Evolutionary conservation across 2,797 vertebrate genomes (phyloP).

Genomic region (Nyctibius grandis): DNA sequence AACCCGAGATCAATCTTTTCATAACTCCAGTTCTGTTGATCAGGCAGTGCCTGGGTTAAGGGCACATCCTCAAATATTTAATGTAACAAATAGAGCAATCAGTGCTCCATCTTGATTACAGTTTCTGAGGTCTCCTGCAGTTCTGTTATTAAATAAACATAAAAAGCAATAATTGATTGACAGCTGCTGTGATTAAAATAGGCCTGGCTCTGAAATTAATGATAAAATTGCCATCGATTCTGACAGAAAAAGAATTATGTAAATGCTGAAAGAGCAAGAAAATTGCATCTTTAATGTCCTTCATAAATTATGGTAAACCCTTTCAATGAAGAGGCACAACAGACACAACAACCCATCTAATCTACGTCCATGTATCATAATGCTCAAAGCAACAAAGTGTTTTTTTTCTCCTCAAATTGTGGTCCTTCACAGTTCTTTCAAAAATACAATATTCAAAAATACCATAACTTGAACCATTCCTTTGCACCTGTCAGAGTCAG

Average conservation of each 20-base stretch:
- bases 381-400: not conserved
- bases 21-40: not conserved
- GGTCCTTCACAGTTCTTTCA: not conserved
- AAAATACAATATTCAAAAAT: not conserved
- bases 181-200: conserved; percentile 14
- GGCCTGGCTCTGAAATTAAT: not conserved
- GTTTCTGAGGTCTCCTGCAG: conserved; percentile 2
- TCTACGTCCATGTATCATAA: not conserved
- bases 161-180: conserved; percentile 8
- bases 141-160: conserved; percentile 53
- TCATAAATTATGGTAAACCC: not conserved
- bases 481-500: not conserved
- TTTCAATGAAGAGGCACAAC: not conserved
- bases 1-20: not conserved
- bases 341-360: not conserved
- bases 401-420: not conserved
- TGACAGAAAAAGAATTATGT: not conserved
- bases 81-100: not conserved
- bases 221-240: not conserved
- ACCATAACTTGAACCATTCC: not conserved
- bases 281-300: not conserved
- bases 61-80: not conserved
- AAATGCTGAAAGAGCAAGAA: not conserved
- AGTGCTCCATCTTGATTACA: not conserved
- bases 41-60: not conserved